phyloP scores from a whole-genome alignment of 2,797 vertebrate species.

The Sciaenops ocellatus region DNA sequence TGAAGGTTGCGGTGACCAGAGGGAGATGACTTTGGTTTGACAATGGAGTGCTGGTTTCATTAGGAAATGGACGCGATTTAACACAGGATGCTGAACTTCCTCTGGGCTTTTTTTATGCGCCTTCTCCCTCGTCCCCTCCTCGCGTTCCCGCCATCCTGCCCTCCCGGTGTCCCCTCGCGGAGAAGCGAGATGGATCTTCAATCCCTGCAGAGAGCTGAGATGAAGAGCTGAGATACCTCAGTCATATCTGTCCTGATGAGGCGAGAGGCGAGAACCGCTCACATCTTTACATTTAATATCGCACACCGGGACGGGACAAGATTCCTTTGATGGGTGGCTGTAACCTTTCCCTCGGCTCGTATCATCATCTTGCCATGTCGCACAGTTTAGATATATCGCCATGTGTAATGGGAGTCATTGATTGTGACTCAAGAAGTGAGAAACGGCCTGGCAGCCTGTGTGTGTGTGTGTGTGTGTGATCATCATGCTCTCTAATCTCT shows the following conservation, averaged over 20 bases:
- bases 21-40: slow-evolving; percentile 71
- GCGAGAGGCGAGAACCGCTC: neutral
- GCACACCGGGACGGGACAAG: slow-evolving; percentile 5
- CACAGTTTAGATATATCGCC: slow-evolving; percentile 16
- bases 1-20: slow-evolving; percentile 46
- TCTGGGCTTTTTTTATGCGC: slow-evolving; percentile 67
- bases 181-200: slow-evolving; percentile 16
- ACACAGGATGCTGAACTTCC: slow-evolving; percentile 87
- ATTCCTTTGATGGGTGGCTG: neutral
- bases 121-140: slow-evolving; percentile 61
- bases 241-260: slow-evolving; percentile 27
- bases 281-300: slow-evolving; percentile 12
- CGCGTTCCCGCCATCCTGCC: slow-evolving; percentile 52
- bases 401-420: slow-evolving; percentile 48
- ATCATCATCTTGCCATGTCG: slow-evolving; percentile 3
- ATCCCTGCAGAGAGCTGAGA: slow-evolving; percentile 8
- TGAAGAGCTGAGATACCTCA: slow-evolving; percentile 18
- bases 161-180: slow-evolving; percentile 12
- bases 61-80: slow-evolving; percentile 83
- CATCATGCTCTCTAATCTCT: slow-evolving; percentile 82
- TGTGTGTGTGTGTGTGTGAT: slow-evolving; percentile 46
- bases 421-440: slow-evolving; percentile 50
- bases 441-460: slow-evolving; percentile 46
- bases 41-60: slow-evolving; percentile 74
- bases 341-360: slow-evolving; percentile 10